Base-by-base conservation (phyloP, 2,113 vertebrate genomes). In the Junco hyemalis region DNA sequence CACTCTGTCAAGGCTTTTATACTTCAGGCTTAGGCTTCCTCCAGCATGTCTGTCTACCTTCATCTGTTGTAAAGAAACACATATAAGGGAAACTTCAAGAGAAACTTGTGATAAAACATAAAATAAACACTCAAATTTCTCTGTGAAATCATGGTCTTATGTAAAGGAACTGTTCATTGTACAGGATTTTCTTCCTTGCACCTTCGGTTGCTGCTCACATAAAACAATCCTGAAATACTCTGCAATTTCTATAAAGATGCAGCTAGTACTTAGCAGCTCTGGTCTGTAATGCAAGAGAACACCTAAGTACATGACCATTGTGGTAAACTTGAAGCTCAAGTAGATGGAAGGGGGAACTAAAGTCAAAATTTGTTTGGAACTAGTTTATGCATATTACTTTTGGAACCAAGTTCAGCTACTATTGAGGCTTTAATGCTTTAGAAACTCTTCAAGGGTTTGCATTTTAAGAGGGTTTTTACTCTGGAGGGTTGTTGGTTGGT, bases 271-370 rank as follows among this genome's bases (percentile, higher is more conserved):
- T 78, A 57, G 6, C 29, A 53, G 28, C 5, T 16, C 10, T 60
- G 17, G 23, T 38, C 14, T 60, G 6, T 47, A 36, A 21, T 53
- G n/a, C 4, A 44, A 29, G 25, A 53, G 33, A 19, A 31, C 3
- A 48, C 3, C 8, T 5, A 28, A 24, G 24, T 33, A 22, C 1
- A 0, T 28, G 42, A 73, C 2, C 8, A 12, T 33, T 25, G 31
- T 26, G 12, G 5, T 22, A 44, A 22, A n/a, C 15, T 17, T 93
- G 4, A 70, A 31, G 10, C 8, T 88, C 8, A 68, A 40, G 13
- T 50, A 26, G 11, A 36, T 33, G 6, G 7, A 20, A 5, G 9
- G 10, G 8, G 5, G 42, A 54, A 4, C 1, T 35, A 13, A 29
- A n/a, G 8, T 54, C 13, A 35, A 50, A 93, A 69, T 36, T 40